Percentiles rank a stretch among this genome's conserved stretches.
Evolutionary conservation across 2,113 vertebrate species (phyloP).

Genomic region (Motacilla tschutschensis): DNA sequence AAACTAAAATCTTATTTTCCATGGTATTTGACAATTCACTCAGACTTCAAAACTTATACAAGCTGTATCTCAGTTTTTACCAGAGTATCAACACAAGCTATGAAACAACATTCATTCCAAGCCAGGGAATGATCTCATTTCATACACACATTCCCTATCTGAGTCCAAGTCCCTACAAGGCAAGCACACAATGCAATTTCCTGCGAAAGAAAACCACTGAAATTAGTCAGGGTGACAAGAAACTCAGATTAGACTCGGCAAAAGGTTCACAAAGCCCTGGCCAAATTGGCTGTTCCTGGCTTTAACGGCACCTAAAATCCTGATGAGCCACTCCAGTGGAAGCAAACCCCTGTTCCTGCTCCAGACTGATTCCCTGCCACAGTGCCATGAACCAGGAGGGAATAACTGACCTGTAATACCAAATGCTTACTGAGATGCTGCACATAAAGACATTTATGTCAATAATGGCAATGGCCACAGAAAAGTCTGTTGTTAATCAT

Average conservation of each 20-base stretch:
- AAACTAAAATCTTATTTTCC: neutral
- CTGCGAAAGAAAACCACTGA: conserved; percentile 29
- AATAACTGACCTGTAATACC: neutral
- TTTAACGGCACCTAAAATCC: neutral
- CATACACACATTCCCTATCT: neutral
- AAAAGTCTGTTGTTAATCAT: neutral
- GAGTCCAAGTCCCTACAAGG: neutral
- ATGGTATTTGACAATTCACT: neutral
- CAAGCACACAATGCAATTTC: neutral
- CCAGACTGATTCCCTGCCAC: neutral
- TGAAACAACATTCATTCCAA: neutral
- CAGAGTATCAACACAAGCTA: neutral
- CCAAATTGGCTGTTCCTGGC: neutral
- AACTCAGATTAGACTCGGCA: neutral
- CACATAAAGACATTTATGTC: neutral
- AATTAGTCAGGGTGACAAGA: conserved; percentile 50
- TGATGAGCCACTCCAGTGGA: neutral
- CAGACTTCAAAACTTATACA: neutral
- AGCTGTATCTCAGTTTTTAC: neutral
- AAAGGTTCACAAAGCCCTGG: neutral
- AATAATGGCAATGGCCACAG: neutral
- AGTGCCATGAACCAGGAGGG: neutral
- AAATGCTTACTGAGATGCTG: neutral
- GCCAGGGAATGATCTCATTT: conserved; percentile 41
- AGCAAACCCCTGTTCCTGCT: neutral